Conservation (phyloP, 2,888 invertebrate genomes). For the Notocelia uddmanniana region DNA sequence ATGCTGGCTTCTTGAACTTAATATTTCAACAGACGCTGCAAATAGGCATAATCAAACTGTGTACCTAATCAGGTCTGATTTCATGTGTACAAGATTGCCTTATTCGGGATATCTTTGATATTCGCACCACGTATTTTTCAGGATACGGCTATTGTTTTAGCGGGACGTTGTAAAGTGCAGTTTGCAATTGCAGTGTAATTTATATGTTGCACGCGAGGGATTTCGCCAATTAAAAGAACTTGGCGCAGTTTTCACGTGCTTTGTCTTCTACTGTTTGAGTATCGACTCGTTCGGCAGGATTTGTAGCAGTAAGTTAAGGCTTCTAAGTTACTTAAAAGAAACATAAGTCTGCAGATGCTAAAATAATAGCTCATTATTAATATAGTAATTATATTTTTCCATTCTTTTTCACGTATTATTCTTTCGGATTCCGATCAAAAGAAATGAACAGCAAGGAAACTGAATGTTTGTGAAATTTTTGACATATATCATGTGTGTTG, state of each 20-base stretch:
- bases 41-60: not conserved
- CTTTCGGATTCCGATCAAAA: too few relatives aligned
- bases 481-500: too few relatives aligned
- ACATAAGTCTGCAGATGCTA: too few relatives aligned
- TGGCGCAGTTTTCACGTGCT: conserved; percentile 34
- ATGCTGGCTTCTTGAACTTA: not conserved
- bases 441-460: too few relatives aligned
- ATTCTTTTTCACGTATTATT: too few relatives aligned
- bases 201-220: conserved; percentile 52
- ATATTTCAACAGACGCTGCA: not conserved
- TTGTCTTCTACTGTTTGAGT: conserved; percentile 32
- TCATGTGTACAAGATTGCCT: conserved; percentile 12
- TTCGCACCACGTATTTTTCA: conserved; percentile 24
- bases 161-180: conserved; percentile 50
- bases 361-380: too few relatives aligned
- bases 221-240: conserved; percentile 55
- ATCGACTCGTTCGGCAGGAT: conserved; percentile 6
- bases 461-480: too few relatives aligned
- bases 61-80: not conserved
- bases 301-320: not conserved
- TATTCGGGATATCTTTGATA: conserved; percentile 14
- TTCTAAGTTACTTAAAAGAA: not conserved
- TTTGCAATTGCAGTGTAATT: conserved; percentile 55
- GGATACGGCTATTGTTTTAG: conserved; percentile 46
- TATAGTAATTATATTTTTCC: too few relatives aligned